These are phyloP conservation scores for Caerostris extrusa DNA, from an alignment of 1,140 invertebrate genomes.

Conservation along the genomic window DNA sequence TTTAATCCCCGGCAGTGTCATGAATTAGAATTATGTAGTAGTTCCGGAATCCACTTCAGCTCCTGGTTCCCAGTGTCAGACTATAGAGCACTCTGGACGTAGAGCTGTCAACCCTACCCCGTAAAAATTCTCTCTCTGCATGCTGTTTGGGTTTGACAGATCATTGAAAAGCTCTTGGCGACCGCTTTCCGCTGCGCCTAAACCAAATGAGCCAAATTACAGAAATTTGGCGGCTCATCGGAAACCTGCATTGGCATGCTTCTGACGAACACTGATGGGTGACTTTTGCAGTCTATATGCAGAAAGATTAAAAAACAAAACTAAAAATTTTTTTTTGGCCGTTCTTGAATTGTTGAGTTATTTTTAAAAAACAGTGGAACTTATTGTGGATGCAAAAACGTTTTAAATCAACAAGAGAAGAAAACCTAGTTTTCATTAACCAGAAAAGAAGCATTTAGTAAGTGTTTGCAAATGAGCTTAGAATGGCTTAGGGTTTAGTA, in stretches of 20 bases:
- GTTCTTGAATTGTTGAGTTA: not conserved
- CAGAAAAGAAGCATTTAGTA: not conserved
- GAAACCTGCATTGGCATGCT: not conserved
- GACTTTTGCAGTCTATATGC: not conserved
- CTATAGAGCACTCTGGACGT: no score
- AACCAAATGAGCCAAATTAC: not conserved
- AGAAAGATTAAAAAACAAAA: not conserved
- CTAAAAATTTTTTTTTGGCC: no score
- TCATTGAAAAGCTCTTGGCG: slow-evolving; percentile 55
- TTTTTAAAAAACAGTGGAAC: not conserved
- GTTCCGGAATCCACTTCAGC: no score
- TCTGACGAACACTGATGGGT: slow-evolving; percentile 15
- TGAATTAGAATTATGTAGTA: no score
- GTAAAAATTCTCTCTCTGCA: no score
- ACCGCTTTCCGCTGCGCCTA: not conserved
- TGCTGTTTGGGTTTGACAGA: slow-evolving; percentile 38
- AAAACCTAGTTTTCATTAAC: not conserved
- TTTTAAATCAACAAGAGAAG: not conserved
- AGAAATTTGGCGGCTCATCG: slow-evolving; percentile 13
- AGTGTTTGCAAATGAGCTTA: not conserved
- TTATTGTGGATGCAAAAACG: not conserved
- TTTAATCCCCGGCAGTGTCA: no score
- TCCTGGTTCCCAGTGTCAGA: no score
- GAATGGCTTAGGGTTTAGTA: not conserved
- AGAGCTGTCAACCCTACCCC: no score